Evolutionary conservation across 2,113 vertebrate genomes (phyloP), one percentile per base, ranked within the genome.

Genomic region (Ptyas mucosa): DNA sequence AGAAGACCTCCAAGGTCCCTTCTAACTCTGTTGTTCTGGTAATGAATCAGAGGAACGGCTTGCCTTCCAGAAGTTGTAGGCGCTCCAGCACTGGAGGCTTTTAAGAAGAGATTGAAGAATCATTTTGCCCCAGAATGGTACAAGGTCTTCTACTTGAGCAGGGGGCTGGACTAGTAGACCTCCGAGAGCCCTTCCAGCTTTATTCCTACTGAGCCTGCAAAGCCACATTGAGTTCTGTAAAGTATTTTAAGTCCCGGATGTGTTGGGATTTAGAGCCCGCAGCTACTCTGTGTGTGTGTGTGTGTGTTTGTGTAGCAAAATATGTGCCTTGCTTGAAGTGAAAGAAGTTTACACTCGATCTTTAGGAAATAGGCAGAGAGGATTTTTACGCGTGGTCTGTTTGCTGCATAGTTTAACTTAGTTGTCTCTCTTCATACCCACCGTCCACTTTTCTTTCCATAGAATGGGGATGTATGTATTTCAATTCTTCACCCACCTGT

Each of bases 381-480:
- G 61, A 12, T 64, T 29, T 29, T 9, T 61, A 3, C 29, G 8
- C 0, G 24, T 61, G 7, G 58, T 61, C 24, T 61, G 24, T 21
- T 51, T 64, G 46, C 58, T 51, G 26, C 58, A 11, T 46, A 34
- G 3, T 61, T 9, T 51, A 29, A 90, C 6, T 29, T 94, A 58
- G 1, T 94, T 52, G 26, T 55, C 95, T 96, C 95, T 34, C 57
- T 26, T 29, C 58, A 10, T 61, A 10, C 9, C 58, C 58, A 61
- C 58, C 24, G 23, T 9, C 24, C 61, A 11, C 61, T 64, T 97
- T 86, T 97, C 90, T 97, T 94, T 58, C 51, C 92, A 5, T 97
- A 99, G 99, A 99, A 99, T 93, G 99, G 99, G 95, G 99, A 99
- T 93, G 99, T 99, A 93, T 99, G 98, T 96, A 99, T 99, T 98